A percentile compares a stretch with the other conserved stretches of the same genome.
phyloP scores from a whole-genome alignment of 2,113 vertebrate species.

The Myiagra hebetior region DNA sequence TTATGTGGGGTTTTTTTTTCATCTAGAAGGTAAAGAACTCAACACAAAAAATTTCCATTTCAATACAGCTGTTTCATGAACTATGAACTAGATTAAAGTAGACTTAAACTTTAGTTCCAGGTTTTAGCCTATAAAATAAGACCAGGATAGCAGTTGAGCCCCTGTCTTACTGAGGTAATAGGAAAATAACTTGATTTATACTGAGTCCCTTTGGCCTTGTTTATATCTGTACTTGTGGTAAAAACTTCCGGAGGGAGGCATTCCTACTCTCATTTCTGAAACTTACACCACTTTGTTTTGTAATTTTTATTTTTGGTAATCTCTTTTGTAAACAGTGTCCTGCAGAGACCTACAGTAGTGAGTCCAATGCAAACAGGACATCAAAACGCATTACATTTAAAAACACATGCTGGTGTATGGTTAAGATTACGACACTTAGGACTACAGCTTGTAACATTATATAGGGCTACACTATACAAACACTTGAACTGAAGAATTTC shows the following conservation, averaged over 20 bases:
- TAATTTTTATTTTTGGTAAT: constrained; percentile 56
- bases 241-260: constrained; percentile 37
- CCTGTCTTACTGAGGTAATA: not conserved
- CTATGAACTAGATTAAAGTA: not conserved
- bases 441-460: not conserved
- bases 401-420: not conserved
- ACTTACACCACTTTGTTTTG: constrained; percentile 29
- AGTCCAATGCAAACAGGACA: constrained; percentile 50
- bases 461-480: not conserved
- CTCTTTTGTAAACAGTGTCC: constrained; percentile 50
- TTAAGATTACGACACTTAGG: not conserved
- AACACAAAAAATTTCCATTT: not conserved
- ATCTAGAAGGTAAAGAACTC: not conserved
- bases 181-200: constrained; percentile 19
- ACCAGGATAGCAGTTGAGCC: not conserved
- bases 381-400: constrained; percentile 18
- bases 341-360: constrained; percentile 23
- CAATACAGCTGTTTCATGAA: not conserved
- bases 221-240: constrained; percentile 9
- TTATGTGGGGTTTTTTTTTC: not conserved
- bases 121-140: not conserved
- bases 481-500: constrained; percentile 8
- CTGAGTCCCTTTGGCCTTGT: not conserved
- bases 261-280: constrained; percentile 20
- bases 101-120: constrained; percentile 2